A percentile compares a stretch with the other conserved stretches of the same genome.
phyloP scores from a whole-genome alignment of 2,113 vertebrate species.

The Terrapene triunguis region DNA sequence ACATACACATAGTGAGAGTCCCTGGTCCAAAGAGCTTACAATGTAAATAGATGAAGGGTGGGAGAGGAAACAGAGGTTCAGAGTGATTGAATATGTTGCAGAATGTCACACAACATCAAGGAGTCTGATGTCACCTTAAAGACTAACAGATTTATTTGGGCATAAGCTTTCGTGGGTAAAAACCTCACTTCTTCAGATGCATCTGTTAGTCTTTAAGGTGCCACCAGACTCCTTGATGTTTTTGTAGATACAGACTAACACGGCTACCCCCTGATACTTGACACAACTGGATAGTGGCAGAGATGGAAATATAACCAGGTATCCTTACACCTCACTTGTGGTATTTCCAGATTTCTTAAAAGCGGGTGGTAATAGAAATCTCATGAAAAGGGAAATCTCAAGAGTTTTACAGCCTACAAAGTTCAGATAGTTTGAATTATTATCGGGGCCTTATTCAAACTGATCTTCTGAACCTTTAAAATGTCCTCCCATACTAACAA shows the following conservation, averaged over 20 bases:
- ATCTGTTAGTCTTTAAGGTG: no score
- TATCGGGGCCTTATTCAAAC: background rate
- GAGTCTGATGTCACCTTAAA: no score
- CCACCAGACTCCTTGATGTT: no score
- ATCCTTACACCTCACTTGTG: background rate
- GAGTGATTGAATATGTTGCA: background rate
- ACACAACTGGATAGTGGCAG: background rate
- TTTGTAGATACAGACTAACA: no score
- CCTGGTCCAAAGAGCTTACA: rapidly evolving
- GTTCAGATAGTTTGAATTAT: background rate
- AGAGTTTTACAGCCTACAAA: background rate
- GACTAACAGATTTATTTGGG: no score
- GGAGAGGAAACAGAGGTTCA: background rate
- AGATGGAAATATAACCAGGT: background rate
- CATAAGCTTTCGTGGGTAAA: no score
- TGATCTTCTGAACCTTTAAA: background rate
- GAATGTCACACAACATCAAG: background rate
- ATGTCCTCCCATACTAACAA: background rate
- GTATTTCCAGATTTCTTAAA: background rate
- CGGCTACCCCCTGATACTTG: no score
- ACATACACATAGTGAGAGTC: background rate
- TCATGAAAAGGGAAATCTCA: background rate
- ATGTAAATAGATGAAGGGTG: background rate
- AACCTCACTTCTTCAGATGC: no score
- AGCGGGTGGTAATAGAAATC: background rate